Conservation (phyloP, 2,113 vertebrate genomes). For the Carassius carassius region DNA sequence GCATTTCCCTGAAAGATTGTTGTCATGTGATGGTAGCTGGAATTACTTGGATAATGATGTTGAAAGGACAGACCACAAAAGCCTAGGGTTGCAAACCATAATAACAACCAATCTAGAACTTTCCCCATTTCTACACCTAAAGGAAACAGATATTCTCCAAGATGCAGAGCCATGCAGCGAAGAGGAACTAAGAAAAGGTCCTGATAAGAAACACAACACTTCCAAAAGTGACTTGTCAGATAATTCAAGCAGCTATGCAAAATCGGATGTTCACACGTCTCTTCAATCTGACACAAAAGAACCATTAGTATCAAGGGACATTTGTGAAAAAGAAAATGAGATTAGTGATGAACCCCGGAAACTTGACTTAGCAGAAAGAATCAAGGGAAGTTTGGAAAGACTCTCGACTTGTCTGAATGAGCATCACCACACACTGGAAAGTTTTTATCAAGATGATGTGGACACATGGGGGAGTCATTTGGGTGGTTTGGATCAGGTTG, state of each 20-base stretch:
- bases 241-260: neutral
- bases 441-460: conserved; percentile 80
- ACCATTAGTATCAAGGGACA: conserved; percentile 40
- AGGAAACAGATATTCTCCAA: conserved; percentile 61
- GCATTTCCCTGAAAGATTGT: conserved; percentile 63
- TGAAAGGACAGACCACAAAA: conserved; percentile 41
- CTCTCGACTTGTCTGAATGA: conserved; percentile 69
- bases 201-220: neutral
- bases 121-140: conserved; percentile 44
- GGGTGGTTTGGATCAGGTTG: conserved; percentile 86
- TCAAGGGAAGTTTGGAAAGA: conserved; percentile 56
- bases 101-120: conserved; percentile 50
- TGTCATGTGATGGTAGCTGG: conserved; percentile 54
- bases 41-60: conserved; percentile 45
- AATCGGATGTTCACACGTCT: conserved; percentile 20
- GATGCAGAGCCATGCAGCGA: conserved; percentile 47
- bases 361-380: conserved; percentile 47
- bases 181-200: conserved; percentile 14
- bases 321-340: conserved; percentile 42
- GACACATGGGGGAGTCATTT: conserved; percentile 75
- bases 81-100: conserved; percentile 30
- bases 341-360: conserved; percentile 38
- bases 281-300: conserved; percentile 22
- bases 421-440: conserved; percentile 67
- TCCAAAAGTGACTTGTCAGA: neutral